A percentile compares a stretch with the other conserved stretches of the same genome.
phyloP scores from a whole-genome alignment of 2,113 vertebrate genomes.

The Gambusia affinis region DNA sequence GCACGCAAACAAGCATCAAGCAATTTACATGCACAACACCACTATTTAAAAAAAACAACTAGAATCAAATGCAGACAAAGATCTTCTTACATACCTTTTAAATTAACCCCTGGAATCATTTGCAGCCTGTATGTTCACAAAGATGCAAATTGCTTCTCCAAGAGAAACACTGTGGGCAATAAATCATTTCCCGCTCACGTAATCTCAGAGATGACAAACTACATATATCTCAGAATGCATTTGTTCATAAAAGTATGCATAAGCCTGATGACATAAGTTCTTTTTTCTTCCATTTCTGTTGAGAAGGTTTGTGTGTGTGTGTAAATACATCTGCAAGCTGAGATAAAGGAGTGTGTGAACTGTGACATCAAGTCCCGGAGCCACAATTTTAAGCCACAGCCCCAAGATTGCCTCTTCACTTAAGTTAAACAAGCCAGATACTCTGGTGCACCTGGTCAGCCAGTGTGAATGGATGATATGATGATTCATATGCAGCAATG shows the following conservation, averaged over 20 bases:
- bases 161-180: conserved; percentile 38
- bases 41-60: too few relatives aligned
- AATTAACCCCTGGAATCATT: neutral
- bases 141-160: conserved; percentile 15
- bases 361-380: conserved; percentile 40
- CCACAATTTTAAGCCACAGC: conserved; percentile 45
- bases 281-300: conserved; percentile 46
- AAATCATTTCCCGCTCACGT: conserved; percentile 55
- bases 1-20: too few relatives aligned
- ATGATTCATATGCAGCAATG: conserved; percentile 22
- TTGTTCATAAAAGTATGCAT: conserved; percentile 29
- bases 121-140: conserved; percentile 10
- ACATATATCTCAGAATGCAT: conserved; percentile 44
- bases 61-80: conserved; percentile 2
- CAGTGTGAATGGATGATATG: conserved; percentile 32
- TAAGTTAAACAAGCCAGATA: conserved; percentile 52
- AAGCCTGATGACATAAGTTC: conserved; percentile 4
- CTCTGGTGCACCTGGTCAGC: conserved; percentile 57
- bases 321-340: neutral
- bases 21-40: too few relatives aligned
- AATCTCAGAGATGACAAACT: conserved; percentile 55
- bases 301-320: conserved; percentile 1
- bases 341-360: conserved; percentile 33
- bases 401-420: conserved; percentile 51
- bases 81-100: conserved; percentile 1